These are phyloP conservation scores for Strigamia transsilvanica DNA, from an alignment of 2,888 invertebrate genomes.

Conservation along the genomic window DNA sequence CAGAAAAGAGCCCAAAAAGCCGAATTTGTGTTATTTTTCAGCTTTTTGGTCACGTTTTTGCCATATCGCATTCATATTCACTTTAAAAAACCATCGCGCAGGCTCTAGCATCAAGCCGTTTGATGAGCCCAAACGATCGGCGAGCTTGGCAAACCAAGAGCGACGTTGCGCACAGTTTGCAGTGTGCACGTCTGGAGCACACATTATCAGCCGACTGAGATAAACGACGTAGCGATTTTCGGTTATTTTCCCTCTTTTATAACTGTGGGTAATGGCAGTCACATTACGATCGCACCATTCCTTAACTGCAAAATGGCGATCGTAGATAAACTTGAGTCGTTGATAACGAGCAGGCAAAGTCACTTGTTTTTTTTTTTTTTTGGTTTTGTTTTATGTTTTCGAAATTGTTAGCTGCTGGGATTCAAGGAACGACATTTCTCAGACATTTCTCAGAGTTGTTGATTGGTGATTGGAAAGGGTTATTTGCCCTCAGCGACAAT, in stretches of 20 bases:
- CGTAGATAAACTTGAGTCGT: not conserved
- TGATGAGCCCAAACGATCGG: too few species aligned
- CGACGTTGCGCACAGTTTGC: not conserved
- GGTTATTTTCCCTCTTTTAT: constrained; percentile 13
- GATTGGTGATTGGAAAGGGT: constrained; percentile 12
- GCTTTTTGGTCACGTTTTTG: too few species aligned
- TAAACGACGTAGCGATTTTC: constrained; percentile 12
- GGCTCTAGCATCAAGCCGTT: too few species aligned
- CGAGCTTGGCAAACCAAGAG: too few species aligned
- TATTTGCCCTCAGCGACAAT: constrained; percentile 10
- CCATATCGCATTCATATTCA: too few species aligned
- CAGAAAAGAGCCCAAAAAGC: too few species aligned
- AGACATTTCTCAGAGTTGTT: not conserved
- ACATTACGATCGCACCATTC: constrained; percentile 4
- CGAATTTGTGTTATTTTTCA: too few species aligned
- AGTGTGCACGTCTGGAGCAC: not conserved
- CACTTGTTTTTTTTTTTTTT: not conserved
- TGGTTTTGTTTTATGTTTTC: not conserved
- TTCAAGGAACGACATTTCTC: too few species aligned
- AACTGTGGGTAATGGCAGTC: constrained; percentile 13
- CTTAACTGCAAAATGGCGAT: constrained; percentile 20
- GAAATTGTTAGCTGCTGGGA: not conserved
- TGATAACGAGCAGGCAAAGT: not conserved
- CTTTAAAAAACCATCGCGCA: too few species aligned
- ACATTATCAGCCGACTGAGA: constrained; percentile 3